Base-by-base conservation (phyloP, 1,140 invertebrate genomes). In the Neoseiulus cucumeris region DNA sequence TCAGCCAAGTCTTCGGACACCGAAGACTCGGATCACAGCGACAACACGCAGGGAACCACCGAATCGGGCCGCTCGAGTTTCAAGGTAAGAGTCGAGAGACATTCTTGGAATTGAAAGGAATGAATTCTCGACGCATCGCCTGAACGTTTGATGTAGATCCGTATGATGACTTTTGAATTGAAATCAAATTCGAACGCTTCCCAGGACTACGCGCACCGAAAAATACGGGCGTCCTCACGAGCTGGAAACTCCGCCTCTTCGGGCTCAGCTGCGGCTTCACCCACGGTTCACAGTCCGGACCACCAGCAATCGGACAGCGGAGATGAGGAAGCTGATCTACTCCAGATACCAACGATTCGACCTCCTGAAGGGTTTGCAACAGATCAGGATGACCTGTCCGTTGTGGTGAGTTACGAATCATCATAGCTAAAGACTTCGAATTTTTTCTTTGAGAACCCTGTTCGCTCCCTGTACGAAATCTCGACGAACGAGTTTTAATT, bases 331-430 rank as follows among this genome's bases (percentile, higher is more conserved):
- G 33, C 22, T 59, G 51, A 59, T 33, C 25, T 59, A 2, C 22
- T 59, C 14, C 51, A 59, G 17, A 59, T 59, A 18, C 51, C 51
- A 12, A 59, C 51, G 14, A 59, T 59, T 9, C 51, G 51, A 17
- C 51, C 51, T 17, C 51, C 51, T 59, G 51, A 59, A 59, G 51
- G 51, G 22, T 59, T 59, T 9, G 22, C 51, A 59, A 59, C 51
- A 1, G 51, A 59, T 9, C 33, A 6, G 4, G 33, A 39, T 9
- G 33, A 39, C 4, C 4, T 9, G 4, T 4, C 9, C 33, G 33
- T 39, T 39, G 33, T 39, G 33, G 33, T 39, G 33, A 39, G 33
- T 9, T 39, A 6, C 33, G 33, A 39, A 39, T 4, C n/a, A n/a
- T n/a, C n/a, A n/a, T n/a, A n/a, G n/a, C n/a, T n/a, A 39, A 39